These are phyloP conservation scores for Drosophila pandora DNA, from an alignment of 1,140 invertebrate species.

Conservation along the genomic window DNA sequence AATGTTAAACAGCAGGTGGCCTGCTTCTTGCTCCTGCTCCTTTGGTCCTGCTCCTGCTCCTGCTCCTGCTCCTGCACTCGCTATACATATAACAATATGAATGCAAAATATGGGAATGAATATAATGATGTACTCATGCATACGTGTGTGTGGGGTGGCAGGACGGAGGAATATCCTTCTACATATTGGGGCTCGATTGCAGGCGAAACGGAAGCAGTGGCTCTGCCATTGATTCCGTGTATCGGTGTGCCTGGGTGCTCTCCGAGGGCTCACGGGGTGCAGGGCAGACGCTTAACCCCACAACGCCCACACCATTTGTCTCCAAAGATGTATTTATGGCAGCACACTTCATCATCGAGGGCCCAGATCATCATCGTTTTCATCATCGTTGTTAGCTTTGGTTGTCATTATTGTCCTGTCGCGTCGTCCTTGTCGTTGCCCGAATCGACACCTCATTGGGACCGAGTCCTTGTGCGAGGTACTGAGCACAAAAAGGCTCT, in stretches of 20 bases:
- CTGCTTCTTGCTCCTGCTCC: background rate
- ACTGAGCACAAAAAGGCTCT: background rate
- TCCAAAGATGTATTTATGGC: conserved; percentile 64
- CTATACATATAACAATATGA: conserved; percentile 40
- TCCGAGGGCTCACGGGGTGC: conserved; percentile 1
- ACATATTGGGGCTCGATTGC: conserved; percentile 38
- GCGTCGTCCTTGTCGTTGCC: conserved; percentile 23
- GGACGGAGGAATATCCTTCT: conserved; percentile 18
- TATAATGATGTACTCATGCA: conserved; percentile 32
- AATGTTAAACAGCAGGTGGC: conserved; percentile 34
- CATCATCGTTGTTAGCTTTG: conserved; percentile 47
- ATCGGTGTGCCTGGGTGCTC: background rate
- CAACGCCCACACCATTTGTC: conserved; percentile 48
- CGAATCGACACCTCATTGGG: conserved; percentile 57
- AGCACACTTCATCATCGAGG: conserved; percentile 54
- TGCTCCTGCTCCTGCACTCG: background rate
- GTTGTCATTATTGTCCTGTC: conserved; percentile 56
- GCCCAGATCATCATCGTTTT: conserved; percentile 18
- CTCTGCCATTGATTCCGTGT: conserved; percentile 1
- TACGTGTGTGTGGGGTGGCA: background rate
- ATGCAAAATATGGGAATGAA: conserved; percentile 45
- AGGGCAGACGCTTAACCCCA: background rate
- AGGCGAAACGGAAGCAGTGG: conserved; percentile 18
- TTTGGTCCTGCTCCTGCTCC: background rate
- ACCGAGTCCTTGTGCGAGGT: background rate